Base-by-base conservation (phyloP, 2,797 vertebrate species). In the Artibeus lituratus region DNA sequence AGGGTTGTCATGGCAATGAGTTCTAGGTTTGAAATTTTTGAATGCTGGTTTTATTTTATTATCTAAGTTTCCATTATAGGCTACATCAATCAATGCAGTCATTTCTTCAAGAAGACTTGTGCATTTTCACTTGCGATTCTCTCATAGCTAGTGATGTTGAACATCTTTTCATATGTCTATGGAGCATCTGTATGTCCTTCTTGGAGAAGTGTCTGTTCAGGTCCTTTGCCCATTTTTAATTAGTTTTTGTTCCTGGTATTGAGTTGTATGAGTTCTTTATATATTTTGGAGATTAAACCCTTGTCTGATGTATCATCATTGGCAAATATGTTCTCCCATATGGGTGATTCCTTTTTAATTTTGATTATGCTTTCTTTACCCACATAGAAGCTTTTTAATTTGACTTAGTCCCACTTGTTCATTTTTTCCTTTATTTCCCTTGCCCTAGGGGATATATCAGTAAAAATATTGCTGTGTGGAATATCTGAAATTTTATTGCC, bases 1-100 rank as follows among this genome's bases (percentile, higher is more conserved):
- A 95, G 73, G 42, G 98, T 98, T 99, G 94, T 98, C 93, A 98
- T 98, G 98, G 97, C 96, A 98, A 98, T 97, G 96, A 96, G 69
- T 97, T 98, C 44, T 74, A 97, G 96, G 91, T 47, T 97, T 98
- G 96, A 97, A 98, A 98, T 98, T 98, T 89, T 95, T 97, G 92
- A 96, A 98, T 95, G 92, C 90, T 97, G 85, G 95, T 96, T 98
- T 98, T 97, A 96, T 98, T 98, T 95, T 98, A 92, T 98, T 97
- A 97, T 95, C 96, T 96, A 91, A 55, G 94, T 98, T 98, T 98
- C 95, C 97, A 97, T 98, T 98, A 87, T 0, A 96, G 94, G 93
- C 83, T 90, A 77, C 96, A 98, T 98, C 97, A 96, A 97, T 98
- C 98, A 98, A 35, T 97, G 85, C 87, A 96, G n/a, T 90, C 83